Conservation (phyloP, 2,888 invertebrate species). For the Tridacna crocea region DNA sequence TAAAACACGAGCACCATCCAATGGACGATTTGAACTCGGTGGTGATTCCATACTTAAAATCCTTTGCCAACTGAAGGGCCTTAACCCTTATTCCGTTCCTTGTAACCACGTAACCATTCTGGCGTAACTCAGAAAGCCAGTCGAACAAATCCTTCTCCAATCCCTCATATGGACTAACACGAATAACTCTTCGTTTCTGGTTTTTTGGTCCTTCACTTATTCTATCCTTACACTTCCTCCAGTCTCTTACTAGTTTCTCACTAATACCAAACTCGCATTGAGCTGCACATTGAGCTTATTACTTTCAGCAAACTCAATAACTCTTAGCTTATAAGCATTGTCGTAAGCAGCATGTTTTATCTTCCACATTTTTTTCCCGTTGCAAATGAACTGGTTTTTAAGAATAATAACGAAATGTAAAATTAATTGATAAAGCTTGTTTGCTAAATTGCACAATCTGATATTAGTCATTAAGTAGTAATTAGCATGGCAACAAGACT, state of each 20-base stretch:
- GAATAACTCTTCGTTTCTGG: background rate
- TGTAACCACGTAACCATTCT: background rate
- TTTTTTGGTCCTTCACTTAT: too few species aligned
- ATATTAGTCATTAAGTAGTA: too few species aligned
- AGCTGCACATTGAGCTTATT: constrained; percentile 21
- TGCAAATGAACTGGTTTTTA: background rate
- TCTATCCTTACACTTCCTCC: background rate
- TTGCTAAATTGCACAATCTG: too few species aligned
- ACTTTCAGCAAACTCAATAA: background rate
- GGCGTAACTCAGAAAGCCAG: too few species aligned
- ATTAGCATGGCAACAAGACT: too few species aligned
- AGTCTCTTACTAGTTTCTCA: constrained; percentile 13
- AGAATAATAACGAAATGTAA: too few species aligned
- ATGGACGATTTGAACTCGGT: background rate
- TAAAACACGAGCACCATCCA: constrained; percentile 16
- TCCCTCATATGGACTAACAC: too few species aligned
- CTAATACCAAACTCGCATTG: constrained; percentile 20
- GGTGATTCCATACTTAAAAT: background rate
- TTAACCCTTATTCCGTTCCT: background rate
- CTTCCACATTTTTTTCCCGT: background rate
- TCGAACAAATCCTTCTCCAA: too few species aligned
- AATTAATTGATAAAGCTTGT: too few species aligned
- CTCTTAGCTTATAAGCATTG: background rate
- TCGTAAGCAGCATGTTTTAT: background rate
- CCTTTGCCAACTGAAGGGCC: background rate